Percentiles rank a stretch among this genome's conserved stretches.
Evolutionary conservation across 1,140 invertebrate species (phyloP).

Genomic region (Heliconius melpomene): DNA sequence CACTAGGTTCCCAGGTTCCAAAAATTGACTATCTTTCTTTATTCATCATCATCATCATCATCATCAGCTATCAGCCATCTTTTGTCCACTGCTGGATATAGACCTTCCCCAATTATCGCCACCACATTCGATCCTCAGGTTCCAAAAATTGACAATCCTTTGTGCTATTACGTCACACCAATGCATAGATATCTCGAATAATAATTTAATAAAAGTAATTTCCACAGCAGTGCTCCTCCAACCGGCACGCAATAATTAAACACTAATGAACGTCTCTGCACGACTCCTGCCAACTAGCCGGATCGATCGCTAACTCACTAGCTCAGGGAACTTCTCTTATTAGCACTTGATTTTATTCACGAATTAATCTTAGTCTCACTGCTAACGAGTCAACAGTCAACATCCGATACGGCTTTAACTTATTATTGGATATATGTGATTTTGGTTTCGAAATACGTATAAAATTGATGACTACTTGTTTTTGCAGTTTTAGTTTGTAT

Average conservation of each 20-base stretch:
- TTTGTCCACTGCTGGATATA: too few relatives aligned
- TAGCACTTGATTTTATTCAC: constrained; percentile 30
- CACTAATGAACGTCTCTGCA: constrained; percentile 36
- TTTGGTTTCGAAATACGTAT: neutral
- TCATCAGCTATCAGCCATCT: too few relatives aligned
- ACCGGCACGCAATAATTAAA: constrained; percentile 33
- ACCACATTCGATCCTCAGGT: too few relatives aligned
- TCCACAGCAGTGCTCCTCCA: neutral
- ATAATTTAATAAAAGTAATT: neutral
- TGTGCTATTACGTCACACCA: constrained; percentile 12
- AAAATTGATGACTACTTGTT: neutral
- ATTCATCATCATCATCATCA: too few relatives aligned
- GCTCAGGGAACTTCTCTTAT: constrained; percentile 11
- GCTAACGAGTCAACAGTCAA: constrained; percentile 3
- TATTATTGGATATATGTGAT: neutral
- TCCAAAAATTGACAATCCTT: too few relatives aligned
- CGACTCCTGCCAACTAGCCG: constrained; percentile 36
- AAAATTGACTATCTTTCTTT: too few relatives aligned
- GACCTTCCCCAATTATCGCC: too few relatives aligned
- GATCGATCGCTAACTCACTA: constrained; percentile 30
- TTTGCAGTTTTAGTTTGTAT: neutral
- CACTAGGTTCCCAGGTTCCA: too few relatives aligned
- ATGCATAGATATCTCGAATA: neutral
- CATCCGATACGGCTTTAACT: neutral
- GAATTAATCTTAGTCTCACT: constrained; percentile 15